Base-by-base conservation (phyloP, 2,113 vertebrate species). In the Regulus satrapa region DNA sequence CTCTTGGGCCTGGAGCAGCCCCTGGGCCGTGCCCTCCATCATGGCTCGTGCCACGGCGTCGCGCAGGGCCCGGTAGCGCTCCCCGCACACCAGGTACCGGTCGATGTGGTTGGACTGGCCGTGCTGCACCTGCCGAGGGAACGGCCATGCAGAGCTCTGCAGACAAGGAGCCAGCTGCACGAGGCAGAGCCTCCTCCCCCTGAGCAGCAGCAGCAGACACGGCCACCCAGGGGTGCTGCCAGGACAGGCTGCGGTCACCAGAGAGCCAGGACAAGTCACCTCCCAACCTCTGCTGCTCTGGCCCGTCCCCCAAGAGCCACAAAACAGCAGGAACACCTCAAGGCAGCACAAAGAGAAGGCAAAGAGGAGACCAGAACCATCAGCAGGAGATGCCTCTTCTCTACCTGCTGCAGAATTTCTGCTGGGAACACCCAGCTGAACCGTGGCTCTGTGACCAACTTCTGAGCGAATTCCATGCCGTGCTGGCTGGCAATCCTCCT, bases 391-490 rank as follows among this genome's bases (percentile, higher is more conserved):
- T 13, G 7, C 31, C 17, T 29, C 40, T 6, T 25, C 32, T 73
- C 63, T 97, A 99, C 99, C 99, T 99, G 97, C 3, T 74, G 41
- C 23, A 98, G 68, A 76, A 98, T 93, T 85, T 98, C 98, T 20
- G 16, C 48, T 31, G 99, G 99, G 78, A 99, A 99, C 41, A 99
- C 94, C 99, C 99, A 99, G 19, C 9, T 63, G 72, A 96, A 97
- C 2, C 36, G 45, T 40, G 61, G 40, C 41, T 95, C 92, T 10
- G 6, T 48, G 96, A 98, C 97, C 54, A 99, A 95, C 51, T 96
- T 97, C 97, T 98, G 98, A 82, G 98, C 98, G 66, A 98, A 98
- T 28, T 98, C 99, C 80, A 99, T 94, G 13, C 99, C 99, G 0
- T 94, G 69, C 45, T 97, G 98, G 92, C 96, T 98, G 59, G 97